A percentile compares a stretch with the other conserved stretches of the same genome.
Conservation (phyloP, 2,113 vertebrate genomes). For the Osmerus eperlanus region DNA sequence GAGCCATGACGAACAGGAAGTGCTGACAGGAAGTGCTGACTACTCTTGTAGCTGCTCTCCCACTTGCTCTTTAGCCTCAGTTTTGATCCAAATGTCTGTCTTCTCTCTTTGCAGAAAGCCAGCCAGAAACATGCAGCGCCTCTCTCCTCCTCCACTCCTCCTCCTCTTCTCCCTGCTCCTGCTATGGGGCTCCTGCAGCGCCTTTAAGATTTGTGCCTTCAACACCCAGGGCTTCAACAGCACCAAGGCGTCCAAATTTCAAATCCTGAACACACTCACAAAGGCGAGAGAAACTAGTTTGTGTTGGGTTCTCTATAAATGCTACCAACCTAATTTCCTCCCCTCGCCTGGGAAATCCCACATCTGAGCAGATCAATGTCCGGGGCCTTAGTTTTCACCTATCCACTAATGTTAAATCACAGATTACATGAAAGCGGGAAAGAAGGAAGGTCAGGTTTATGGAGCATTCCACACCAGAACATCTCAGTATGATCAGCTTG, state of each 20-base stretch:
- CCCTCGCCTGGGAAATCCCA: too few relatives aligned
- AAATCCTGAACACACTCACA: conserved; percentile 41
- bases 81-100: not conserved
- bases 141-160: not conserved
- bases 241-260: not conserved
- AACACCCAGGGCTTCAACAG: conserved; percentile 31
- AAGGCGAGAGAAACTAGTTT: conserved; percentile 27
- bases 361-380: too few relatives aligned
- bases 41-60: not conserved
- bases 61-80: too few relatives aligned
- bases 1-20: too few relatives aligned
- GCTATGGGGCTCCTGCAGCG: not conserved
- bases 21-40: not conserved
- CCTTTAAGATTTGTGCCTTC: conserved; percentile 60
- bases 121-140: conserved; percentile 42
- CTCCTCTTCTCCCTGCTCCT: not conserved
- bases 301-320: not conserved
- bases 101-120: not conserved
- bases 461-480: too few relatives aligned
- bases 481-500: not conserved
- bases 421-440: too few relatives aligned
- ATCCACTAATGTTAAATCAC: too few relatives aligned
- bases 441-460: too few relatives aligned
- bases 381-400: too few relatives aligned
- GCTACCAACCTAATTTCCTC: too few relatives aligned